These are phyloP conservation scores for Drosophila teissieri DNA, from an alignment of 1,140 invertebrate species.

Conservation along the genomic window DNA sequence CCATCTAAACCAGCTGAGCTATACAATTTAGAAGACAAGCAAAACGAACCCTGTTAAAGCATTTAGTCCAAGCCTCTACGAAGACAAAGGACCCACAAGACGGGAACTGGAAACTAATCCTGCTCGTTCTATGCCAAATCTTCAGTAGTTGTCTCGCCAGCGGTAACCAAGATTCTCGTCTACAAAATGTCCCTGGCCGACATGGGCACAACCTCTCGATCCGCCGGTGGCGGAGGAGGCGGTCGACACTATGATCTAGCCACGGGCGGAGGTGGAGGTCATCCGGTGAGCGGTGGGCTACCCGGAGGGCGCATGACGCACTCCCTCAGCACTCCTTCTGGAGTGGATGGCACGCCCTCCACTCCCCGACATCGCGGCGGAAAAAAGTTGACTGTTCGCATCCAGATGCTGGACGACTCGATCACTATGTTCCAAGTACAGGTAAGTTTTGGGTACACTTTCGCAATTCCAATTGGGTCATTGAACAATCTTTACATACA, in stretches of 20 bases:
- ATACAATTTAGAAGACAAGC: constrained; percentile 47
- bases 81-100: constrained; percentile 29
- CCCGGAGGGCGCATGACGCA: constrained; percentile 89
- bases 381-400: constrained; percentile 93
- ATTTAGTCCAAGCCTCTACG: constrained; percentile 42
- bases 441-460: constrained; percentile 86
- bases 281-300: constrained; percentile 41
- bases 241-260: constrained; percentile 39
- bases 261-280: constrained; percentile 49
- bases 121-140: constrained; percentile 48
- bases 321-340: constrained; percentile 92
- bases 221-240: constrained; percentile 49
- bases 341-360: constrained; percentile 91
- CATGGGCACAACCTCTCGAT: constrained; percentile 77
- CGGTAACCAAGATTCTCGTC: constrained; percentile 74
- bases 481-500: no score
- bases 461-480: no score
- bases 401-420: constrained; percentile 95
- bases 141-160: constrained; percentile 19
- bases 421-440: constrained; percentile 96
- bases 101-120: constrained; percentile 1
- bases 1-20: constrained; percentile 38
- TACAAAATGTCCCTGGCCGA: constrained; percentile 84
- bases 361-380: constrained; percentile 90
- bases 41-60: constrained; percentile 55